These are phyloP conservation scores for Epinephelus awoara DNA, from an alignment of 2,797 vertebrate genomes.

Conservation along the genomic window DNA sequence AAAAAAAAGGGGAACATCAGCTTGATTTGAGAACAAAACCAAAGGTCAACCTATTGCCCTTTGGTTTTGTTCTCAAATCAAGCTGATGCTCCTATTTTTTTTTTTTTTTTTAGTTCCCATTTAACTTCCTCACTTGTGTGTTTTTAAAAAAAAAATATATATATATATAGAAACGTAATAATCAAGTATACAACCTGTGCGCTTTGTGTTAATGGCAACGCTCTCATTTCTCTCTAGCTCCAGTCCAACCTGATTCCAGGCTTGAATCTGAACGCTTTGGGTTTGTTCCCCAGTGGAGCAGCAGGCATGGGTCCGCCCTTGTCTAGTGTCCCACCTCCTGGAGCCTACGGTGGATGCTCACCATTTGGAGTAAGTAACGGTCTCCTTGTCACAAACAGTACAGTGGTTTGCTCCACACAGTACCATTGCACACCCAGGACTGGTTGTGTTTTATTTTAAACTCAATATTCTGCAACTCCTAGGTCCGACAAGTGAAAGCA, in stretches of 20 bases:
- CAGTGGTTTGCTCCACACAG: neutral
- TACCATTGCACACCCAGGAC: neutral
- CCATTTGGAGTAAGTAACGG: conserved; percentile 92
- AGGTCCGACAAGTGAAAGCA: conserved; percentile 19
- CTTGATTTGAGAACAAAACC: too few species aligned
- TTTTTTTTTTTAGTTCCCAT: neutral
- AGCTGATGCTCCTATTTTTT: neutral
- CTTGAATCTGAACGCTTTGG: conserved; percentile 97
- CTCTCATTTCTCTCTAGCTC: conserved; percentile 84
- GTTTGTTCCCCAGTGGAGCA: conserved; percentile 94
- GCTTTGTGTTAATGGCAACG: neutral
- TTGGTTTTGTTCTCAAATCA: neutral
- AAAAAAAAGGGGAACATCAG: too few species aligned
- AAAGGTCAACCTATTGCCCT: too few species aligned
- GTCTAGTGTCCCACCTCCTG: conserved; percentile 90
- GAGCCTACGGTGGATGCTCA: conserved; percentile 91
- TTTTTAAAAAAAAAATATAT: neutral
- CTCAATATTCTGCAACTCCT: neutral
- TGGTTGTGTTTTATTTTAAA: neutral
- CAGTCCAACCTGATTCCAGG: conserved; percentile 99
- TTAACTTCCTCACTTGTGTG: neutral
- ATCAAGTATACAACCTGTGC: neutral
- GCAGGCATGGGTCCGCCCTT: conserved; percentile 93
- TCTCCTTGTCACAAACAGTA: neutral
- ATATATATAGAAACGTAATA: neutral